Conservation (phyloP, 2,888 invertebrate species). For the Neocrepidodera transversa region DNA sequence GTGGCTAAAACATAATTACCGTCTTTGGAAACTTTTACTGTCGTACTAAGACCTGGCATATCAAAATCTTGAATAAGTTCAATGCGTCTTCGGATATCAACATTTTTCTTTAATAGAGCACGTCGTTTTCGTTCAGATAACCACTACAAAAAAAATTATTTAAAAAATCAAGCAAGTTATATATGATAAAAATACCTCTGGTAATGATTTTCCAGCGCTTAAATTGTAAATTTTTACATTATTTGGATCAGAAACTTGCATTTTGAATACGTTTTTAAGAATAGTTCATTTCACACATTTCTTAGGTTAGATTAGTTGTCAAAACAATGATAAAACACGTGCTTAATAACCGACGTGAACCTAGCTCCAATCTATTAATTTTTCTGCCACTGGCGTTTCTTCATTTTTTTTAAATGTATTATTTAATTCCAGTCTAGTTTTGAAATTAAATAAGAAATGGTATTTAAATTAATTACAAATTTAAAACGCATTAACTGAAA, state of each 20-base stretch:
- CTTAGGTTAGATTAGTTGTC: conserved; percentile 1
- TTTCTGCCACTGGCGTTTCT: too few species aligned
- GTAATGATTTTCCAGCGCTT: conserved; percentile 94
- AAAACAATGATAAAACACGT: background rate
- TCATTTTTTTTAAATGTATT: too few species aligned
- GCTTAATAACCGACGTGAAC: too few species aligned
- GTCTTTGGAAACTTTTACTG: conserved; percentile 85
- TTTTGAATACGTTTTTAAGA: conserved; percentile 54
- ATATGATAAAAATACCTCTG: conserved; percentile 74
- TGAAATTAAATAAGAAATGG: too few species aligned
- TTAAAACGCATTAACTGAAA: too few species aligned
- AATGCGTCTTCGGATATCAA: conserved; percentile 87
- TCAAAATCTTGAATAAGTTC: conserved; percentile 99
- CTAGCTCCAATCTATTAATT: too few species aligned
- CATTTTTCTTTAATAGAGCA: conserved; percentile 84
- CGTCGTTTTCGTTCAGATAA: conserved; percentile 83
- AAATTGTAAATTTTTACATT: conserved; percentile 98
- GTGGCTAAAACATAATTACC: conserved; percentile 91
- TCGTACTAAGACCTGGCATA: conserved; percentile 94
- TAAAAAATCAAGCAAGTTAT: background rate
- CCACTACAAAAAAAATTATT: conserved; percentile 70
- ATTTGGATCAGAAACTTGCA: conserved; percentile 94
- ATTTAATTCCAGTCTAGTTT: too few species aligned
- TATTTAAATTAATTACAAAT: too few species aligned
- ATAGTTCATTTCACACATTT: conserved; percentile 9